Percentiles rank a stretch among this genome's conserved stretches.
These are phyloP conservation scores for Epinephelus lanceolatus DNA, from an alignment of 2,113 vertebrate species.

Conservation along the genomic window DNA sequence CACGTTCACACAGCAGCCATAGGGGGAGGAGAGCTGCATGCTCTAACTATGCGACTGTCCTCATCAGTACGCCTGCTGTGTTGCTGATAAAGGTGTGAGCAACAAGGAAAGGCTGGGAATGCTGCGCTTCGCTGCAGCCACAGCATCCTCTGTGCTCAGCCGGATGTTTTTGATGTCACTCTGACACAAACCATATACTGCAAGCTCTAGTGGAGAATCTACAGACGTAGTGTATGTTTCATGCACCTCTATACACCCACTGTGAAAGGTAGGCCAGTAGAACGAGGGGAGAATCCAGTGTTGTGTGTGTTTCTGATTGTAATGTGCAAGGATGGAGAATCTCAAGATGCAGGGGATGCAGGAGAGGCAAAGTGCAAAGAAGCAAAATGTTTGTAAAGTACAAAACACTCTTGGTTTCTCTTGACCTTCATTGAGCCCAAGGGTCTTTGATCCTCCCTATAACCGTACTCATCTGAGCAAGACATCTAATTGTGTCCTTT, in stretches of 20 bases:
- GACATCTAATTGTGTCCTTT: constrained; percentile 36
- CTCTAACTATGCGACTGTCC: constrained; percentile 41
- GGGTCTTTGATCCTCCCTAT: neutral
- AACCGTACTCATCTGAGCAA: constrained; percentile 12
- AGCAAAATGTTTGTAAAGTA: neutral
- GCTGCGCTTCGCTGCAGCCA: constrained; percentile 51
- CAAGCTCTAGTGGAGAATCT: constrained; percentile 41
- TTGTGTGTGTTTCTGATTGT: neutral
- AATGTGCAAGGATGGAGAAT: neutral
- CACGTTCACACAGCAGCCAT: constrained; percentile 39
- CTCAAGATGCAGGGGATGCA: neutral
- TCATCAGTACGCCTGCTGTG: constrained; percentile 65
- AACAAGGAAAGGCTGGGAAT: constrained; percentile 48
- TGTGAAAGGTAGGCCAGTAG: constrained; percentile 11
- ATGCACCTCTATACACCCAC: constrained; percentile 22
- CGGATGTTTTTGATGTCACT: constrained; percentile 67
- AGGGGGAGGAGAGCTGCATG: constrained; percentile 27
- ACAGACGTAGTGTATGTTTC: constrained; percentile 43
- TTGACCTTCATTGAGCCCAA: neutral
- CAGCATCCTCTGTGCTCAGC: constrained; percentile 44
- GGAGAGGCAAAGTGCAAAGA: neutral
- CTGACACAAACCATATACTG: constrained; percentile 49
- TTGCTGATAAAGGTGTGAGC: constrained; percentile 73
- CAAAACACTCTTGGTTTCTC: neutral
- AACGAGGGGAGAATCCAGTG: neutral